Percentiles rank a stretch among this genome's conserved stretches.
Evolutionary conservation across 2,888 invertebrate species (phyloP).

Genomic region (Sinelater perroti): DNA sequence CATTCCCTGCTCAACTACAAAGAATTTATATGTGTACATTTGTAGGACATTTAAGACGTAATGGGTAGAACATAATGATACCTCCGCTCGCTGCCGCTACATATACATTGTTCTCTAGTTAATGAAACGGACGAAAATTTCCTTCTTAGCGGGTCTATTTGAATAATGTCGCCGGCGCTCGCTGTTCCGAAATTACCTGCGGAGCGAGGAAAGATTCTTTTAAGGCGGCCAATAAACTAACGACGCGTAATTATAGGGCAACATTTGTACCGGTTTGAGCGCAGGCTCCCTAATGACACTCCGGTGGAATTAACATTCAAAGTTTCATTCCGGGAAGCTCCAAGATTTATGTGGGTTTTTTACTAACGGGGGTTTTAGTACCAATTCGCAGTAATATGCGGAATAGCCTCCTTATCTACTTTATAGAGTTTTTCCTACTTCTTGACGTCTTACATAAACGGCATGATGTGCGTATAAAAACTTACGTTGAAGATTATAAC

Average conservation of each 20-base stretch:
- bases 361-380: no score
- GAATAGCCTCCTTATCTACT: no score
- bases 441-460: no score
- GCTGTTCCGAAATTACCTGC: constrained; percentile 8
- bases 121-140: constrained; percentile 27
- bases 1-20: constrained; percentile 51
- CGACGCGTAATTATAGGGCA: constrained; percentile 16
- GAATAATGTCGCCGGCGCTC: constrained; percentile 17
- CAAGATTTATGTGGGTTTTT: constrained; percentile 13
- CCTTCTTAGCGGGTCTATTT: constrained; percentile 16
- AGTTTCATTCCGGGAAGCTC: no score
- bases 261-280: constrained; percentile 12
- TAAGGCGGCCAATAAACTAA: constrained; percentile 15
- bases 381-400: no score
- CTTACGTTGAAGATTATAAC: no score
- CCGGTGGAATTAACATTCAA: constrained; percentile 24
- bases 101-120: constrained; percentile 29
- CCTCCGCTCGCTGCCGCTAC: constrained; percentile 34
- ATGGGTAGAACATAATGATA: constrained; percentile 49
- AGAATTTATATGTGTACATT: constrained; percentile 53
- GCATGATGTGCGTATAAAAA: no score
- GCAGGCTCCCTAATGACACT: constrained; percentile 4
- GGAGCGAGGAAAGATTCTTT: not conserved
- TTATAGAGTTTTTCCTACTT: no score
- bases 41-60: constrained; percentile 50